Conservation (phyloP, 2,797 vertebrate species). For the Decapterus maruadsi region DNA sequence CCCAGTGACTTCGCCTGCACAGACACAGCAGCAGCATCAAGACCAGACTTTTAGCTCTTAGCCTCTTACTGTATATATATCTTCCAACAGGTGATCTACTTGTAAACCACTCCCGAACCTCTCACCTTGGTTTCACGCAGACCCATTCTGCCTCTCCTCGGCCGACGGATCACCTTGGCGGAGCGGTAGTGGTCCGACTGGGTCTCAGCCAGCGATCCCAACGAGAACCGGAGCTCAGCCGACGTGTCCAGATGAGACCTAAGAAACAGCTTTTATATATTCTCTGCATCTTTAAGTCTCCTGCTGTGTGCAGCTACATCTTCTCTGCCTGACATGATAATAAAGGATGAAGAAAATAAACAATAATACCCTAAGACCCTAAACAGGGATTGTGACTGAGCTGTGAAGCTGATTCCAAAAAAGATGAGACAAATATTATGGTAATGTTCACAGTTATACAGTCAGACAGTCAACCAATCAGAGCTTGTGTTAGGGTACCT, state of each 20-base stretch:
- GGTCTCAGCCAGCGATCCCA: constrained; percentile 94
- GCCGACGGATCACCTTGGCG: constrained; percentile 94
- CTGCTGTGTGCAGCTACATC: background rate
- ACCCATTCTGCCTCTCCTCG: constrained; percentile 92
- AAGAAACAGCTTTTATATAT: constrained; percentile 11
- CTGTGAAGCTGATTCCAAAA: constrained; percentile 8
- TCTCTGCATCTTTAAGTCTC: background rate
- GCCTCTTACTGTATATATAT: no score
- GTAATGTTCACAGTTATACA: constrained; percentile 15
- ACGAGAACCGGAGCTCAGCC: constrained; percentile 92
- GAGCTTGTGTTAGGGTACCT: constrained; percentile 13
- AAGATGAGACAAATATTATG: constrained; percentile 3
- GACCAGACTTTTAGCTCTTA: background rate
- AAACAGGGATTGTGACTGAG: constrained; percentile 2
- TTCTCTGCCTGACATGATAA: background rate
- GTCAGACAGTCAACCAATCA: constrained; percentile 27
- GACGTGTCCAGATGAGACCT: constrained; percentile 95
- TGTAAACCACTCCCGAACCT: no score
- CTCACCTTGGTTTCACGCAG: constrained; percentile 93
- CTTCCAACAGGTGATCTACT: no score
- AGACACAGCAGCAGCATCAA: background rate
- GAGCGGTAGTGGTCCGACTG: constrained; percentile 96
- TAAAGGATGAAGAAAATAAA: background rate
- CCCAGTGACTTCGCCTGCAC: constrained; percentile 94
- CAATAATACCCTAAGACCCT: background rate